Base-by-base conservation (phyloP, 2,888 invertebrate species). In the Drosophila kanekoi region DNA sequence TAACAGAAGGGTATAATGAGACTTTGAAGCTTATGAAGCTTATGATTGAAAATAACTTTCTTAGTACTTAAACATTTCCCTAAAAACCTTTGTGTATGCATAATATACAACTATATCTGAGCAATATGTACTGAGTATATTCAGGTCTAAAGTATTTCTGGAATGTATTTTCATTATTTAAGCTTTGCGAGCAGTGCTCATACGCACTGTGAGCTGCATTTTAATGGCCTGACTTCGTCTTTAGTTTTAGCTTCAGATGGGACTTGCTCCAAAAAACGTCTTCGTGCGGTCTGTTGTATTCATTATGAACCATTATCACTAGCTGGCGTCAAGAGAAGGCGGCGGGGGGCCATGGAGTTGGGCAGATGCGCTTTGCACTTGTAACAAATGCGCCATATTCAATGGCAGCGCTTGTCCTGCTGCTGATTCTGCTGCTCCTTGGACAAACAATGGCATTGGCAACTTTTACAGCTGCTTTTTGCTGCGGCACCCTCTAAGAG, bases 261-360 rank as follows among this genome's bases (percentile, higher is more conserved):
- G 14, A 35, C 41, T 40, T 43, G 54, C 33, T 35, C 23, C 47
- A 45, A 54, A 61, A 57, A 70, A 56, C 65, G 67, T 83, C 81
- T 83, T 83, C 48, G 65, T 86, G 89, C 59, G 87, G 87, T 82
- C 75, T 67, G 64, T 66, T 85, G 71, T 84, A 85, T 84, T 89
- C 89, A 84, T 84, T 81, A 89, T 89, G 88, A 85, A 71, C 89
- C 89, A 84, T 84, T 84, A 89, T 81, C 84, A 72, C 87, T 81
- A 87, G 83, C 87, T 84, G 83, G 82, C 82, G 88, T 81, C 88
- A 87, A 81, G 62, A 52, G 64, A 66, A 49, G 49, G 49, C 35
- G 37, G 60, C 14, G n/a, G 58, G 20, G 48, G 40, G 40, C 18
- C 48, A 43, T 52, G 32, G 8, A 45, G 40, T 13, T 33, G 38